Base-by-base conservation (phyloP, 30 jellyfish, hydroid and myxozoan genomes). In the Aurelia coerulea region DNA sequence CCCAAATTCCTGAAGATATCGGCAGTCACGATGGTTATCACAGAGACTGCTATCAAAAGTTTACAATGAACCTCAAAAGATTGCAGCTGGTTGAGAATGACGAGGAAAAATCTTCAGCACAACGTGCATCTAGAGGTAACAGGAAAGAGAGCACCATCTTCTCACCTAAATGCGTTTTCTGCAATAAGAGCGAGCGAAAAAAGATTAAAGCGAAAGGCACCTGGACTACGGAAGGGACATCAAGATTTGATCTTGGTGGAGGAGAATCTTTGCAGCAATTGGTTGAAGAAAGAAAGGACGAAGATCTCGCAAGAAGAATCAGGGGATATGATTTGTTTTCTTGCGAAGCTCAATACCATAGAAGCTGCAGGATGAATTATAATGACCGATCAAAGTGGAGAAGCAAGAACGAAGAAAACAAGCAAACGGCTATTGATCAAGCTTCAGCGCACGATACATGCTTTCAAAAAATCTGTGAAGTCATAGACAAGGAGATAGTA, bases 21-120 rank as follows among this genome's bases (percentile, higher is more conserved):
- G 88, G 88, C 88, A 77, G 63, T 33, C 66, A 60, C 88, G 18
- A 16, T 77, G 88, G 79, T 33, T 77, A 77, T 77, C 88, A 77
- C 1, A 53, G 76, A 59, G 88, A 77, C 88, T 77, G 88, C 78
- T 77, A 63, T 77, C 88, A 77, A 51, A 53, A 41, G 58, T 77
- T 23, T 23, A 23, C 29, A 23, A 23, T 23, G 29, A 23, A 23
- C 29, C 29, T 23, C 29, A 23, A 23, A 60, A 37, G 49, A 37
- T 37, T 37, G 49, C 49, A 37, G 49, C 49, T 37, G 49, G 49
- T 37, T 37, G 49, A 37, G 49, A 37, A 37, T 37, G 49, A 37
- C 5, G 49, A 37, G 5, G 49, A 37, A 37, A 37, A 37, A 37
- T 37, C 49, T 37, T 37, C 5, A 2, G 5, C 49, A 37, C 49